Conservation (phyloP, 2,888 invertebrate species). For the Sinohyriopsis cumingii region DNA sequence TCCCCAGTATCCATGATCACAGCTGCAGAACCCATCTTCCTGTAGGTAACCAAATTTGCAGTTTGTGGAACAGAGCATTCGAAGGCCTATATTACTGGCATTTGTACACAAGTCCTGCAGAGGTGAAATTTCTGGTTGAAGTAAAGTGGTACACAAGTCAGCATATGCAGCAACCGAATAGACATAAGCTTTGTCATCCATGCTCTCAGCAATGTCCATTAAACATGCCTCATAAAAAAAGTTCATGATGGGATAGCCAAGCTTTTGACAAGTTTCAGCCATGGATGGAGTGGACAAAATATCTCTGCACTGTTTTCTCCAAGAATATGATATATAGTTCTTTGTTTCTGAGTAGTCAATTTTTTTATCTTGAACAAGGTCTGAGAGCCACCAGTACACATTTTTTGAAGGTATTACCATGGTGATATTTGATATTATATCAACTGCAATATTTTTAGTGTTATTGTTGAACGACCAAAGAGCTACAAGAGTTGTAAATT, state of each 20-base stretch:
- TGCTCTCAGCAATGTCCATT: conserved; percentile 11
- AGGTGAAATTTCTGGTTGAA: conserved; percentile 30
- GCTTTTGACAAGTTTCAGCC: conserved; percentile 12
- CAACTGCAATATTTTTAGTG: conserved; percentile 13
- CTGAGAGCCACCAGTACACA: conserved; percentile 14
- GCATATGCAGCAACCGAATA: conserved; percentile 29
- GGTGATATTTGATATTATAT: conserved; percentile 11
- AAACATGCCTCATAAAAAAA: conserved; percentile 27
- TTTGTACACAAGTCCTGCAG: conserved; percentile 35
- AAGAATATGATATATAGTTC: not conserved
- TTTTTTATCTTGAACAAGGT: conserved; percentile 2
- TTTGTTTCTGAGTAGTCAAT: not conserved
- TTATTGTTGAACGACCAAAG: conserved; percentile 33
- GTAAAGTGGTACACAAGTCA: conserved; percentile 30
- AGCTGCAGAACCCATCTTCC: conserved; percentile 25
- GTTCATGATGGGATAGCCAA: conserved; percentile 20
- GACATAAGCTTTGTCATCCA: conserved; percentile 15
- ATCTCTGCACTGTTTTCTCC: conserved; percentile 10
- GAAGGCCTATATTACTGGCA: conserved; percentile 3
- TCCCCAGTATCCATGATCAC: conserved; percentile 45
- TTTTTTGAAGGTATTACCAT: conserved; percentile 22
- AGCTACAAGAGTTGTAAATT: conserved; percentile 14
- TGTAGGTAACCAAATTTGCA: conserved; percentile 41
- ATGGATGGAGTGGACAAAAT: conserved; percentile 12
- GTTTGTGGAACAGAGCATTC: conserved; percentile 23